Conservation (phyloP, 2,888 invertebrate species). For the Uropetala carovei region DNA sequence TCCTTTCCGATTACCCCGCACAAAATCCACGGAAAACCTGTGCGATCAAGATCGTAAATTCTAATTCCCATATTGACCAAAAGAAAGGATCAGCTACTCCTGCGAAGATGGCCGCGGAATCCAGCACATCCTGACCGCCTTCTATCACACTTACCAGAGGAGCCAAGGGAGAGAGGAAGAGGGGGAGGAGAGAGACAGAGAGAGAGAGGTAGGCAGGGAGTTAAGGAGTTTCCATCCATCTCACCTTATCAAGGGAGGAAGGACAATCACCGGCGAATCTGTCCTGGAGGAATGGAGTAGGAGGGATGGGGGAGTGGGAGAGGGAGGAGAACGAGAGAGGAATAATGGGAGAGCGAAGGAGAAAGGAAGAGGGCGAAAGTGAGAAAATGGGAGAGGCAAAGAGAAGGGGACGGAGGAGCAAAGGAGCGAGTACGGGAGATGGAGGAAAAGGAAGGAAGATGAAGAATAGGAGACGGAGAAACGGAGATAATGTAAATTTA, state of each 20-base stretch:
- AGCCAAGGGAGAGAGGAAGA: background rate
- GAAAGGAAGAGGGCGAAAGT: background rate
- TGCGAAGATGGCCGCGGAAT: background rate
- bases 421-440: background rate
- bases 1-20: background rate
- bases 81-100: background rate
- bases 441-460: too few species aligned
- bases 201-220: background rate
- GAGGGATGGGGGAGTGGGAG: background rate
- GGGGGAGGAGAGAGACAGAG: too few species aligned
- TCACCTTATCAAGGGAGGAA: conserved; percentile 29
- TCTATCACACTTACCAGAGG: background rate
- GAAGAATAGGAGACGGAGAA: too few species aligned
- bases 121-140: background rate
- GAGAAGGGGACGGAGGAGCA: background rate
- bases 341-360: background rate
- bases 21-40: background rate
- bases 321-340: background rate
- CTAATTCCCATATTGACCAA: background rate
- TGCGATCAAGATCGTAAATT: background rate
- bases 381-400: background rate
- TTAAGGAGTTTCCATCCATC: background rate
- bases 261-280: background rate
- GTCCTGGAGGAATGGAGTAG: background rate
- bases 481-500: too few species aligned